phyloP scores from a whole-genome alignment of 2,797 vertebrate species.

The Myotis daubentonii region DNA sequence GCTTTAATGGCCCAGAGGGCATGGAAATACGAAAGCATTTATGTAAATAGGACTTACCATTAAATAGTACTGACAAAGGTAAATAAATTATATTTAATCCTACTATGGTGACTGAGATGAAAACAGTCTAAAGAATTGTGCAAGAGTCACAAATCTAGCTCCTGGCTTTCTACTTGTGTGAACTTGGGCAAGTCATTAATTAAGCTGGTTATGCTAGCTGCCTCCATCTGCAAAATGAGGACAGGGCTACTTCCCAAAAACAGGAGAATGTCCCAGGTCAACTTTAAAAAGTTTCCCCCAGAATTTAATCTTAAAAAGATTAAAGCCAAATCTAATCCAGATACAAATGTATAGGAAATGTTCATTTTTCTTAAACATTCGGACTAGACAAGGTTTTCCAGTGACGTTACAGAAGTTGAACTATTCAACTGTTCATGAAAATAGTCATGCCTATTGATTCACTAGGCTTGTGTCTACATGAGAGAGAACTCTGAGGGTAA shows the following conservation, averaged over 20 bases:
- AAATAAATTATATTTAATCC: slow-evolving; percentile 79
- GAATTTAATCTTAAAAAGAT: background rate
- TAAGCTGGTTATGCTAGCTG: slow-evolving; percentile 54
- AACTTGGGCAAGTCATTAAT: slow-evolving; percentile 76
- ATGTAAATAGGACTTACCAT: slow-evolving; percentile 69
- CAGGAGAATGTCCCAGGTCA: background rate
- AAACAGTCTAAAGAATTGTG: slow-evolving; percentile 68
- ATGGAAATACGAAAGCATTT: slow-evolving; percentile 68
- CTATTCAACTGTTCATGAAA: slow-evolving; percentile 35
- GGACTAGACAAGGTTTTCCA: slow-evolving; percentile 5
- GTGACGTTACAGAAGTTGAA: background rate
- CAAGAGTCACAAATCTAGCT: slow-evolving; percentile 71
- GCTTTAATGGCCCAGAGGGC: slow-evolving; percentile 60
- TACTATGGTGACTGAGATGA: slow-evolving; percentile 66
- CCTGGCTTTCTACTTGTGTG: slow-evolving; percentile 73
- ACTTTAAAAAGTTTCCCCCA: background rate
- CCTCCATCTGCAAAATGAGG: slow-evolving; percentile 51
- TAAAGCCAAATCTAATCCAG: slow-evolving; percentile 1
- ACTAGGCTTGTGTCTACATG: slow-evolving; percentile 71
- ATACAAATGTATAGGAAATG: background rate
- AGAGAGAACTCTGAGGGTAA: slow-evolving; percentile 69
- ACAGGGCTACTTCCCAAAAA: background rate
- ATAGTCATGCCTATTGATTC: slow-evolving; percentile 70
- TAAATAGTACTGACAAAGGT: slow-evolving; percentile 68
- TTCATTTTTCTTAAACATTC: background rate